Percentiles rank a stretch among this genome's conserved stretches.
Evolutionary conservation across 2,888 invertebrate species (phyloP).

Genomic region (Tetranychus piercei): DNA sequence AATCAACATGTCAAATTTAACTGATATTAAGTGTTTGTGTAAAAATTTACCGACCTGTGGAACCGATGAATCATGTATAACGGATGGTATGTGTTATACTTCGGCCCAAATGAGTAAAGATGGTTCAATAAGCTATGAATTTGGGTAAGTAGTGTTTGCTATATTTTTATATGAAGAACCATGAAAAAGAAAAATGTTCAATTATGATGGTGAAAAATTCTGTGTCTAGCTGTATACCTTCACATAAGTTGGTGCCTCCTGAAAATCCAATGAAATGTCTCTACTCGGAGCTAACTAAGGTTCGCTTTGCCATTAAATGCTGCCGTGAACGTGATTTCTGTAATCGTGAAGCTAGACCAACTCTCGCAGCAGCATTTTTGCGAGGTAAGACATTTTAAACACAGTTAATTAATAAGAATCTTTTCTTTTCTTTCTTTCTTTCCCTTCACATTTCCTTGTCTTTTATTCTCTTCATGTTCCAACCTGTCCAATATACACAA

Average conservation of each 20-base stretch:
- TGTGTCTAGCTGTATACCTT: constrained; percentile 38
- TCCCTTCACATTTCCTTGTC: background rate
- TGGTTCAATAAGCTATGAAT: constrained; percentile 46
- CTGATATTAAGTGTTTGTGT: constrained; percentile 3
- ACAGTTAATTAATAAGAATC: constrained; percentile 10
- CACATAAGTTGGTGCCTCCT: constrained; percentile 42
- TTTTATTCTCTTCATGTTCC: background rate
- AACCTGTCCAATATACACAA: background rate
- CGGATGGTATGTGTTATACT: constrained; percentile 72
- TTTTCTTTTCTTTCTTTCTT: constrained; percentile 11
- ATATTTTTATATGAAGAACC: background rate
- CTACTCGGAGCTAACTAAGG: constrained; percentile 31
- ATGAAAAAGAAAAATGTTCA: background rate
- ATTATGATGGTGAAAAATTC: background rate
- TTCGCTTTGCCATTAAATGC: constrained; percentile 34
- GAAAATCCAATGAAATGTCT: constrained; percentile 41
- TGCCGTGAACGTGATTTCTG: constrained; percentile 44
- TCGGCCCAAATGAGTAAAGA: constrained; percentile 47
- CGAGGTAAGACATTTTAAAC: constrained; percentile 14
- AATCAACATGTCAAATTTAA: background rate
- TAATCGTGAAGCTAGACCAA: constrained; percentile 38
- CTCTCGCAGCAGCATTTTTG: constrained; percentile 29
- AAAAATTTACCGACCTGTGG: background rate
- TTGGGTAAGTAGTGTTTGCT: constrained; percentile 45
- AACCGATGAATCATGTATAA: constrained; percentile 45